phyloP scores from a whole-genome alignment of 2,113 vertebrate genomes.

The Actenoides lindsayi region DNA sequence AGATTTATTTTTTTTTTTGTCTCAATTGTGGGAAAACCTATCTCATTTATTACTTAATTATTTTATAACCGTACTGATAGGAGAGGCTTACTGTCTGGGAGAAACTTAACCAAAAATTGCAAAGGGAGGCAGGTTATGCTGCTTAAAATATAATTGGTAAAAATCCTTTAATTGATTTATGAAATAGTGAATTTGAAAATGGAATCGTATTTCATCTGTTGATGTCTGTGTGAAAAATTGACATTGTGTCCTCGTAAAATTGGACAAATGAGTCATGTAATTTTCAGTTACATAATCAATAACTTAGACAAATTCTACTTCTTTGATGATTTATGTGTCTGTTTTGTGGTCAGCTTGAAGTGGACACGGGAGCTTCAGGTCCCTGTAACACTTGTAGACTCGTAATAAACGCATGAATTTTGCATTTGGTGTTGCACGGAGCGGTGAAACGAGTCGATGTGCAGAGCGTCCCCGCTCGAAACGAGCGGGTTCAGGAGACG shows the following conservation, averaged over 20 bases:
- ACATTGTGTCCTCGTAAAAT: conserved; percentile 82
- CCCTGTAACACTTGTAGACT: conserved; percentile 7
- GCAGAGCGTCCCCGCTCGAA: not conserved
- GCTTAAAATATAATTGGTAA: conserved; percentile 69
- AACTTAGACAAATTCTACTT: conserved; percentile 92
- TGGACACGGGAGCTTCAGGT: conserved; percentile 70
- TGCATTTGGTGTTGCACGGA: not conserved
- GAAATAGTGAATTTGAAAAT: conserved; percentile 69
- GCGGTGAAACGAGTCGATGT: not conserved
- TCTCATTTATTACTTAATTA: not conserved
- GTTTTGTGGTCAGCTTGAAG: conserved; percentile 70
- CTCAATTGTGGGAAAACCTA: not conserved
- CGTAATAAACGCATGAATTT: conserved; percentile 4
- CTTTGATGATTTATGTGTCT: conserved; percentile 90
- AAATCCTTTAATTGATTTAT: conserved; percentile 73
- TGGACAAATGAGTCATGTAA: conserved; percentile 94
- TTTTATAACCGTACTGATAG: not conserved
- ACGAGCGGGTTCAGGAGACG: not conserved
- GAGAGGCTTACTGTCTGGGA: not conserved
- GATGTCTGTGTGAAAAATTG: conserved; percentile 78
- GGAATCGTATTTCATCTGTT: conserved; percentile 76
- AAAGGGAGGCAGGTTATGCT: conserved; percentile 2
- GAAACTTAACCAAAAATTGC: not conserved
- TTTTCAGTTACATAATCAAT: conserved; percentile 95
- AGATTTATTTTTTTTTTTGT: not conserved